Percentiles rank a stretch among this genome's conserved stretches.
These are phyloP conservation scores for Pygmarrhopalites habei DNA, from an alignment of 1,140 invertebrate species.

Conservation along the genomic window DNA sequence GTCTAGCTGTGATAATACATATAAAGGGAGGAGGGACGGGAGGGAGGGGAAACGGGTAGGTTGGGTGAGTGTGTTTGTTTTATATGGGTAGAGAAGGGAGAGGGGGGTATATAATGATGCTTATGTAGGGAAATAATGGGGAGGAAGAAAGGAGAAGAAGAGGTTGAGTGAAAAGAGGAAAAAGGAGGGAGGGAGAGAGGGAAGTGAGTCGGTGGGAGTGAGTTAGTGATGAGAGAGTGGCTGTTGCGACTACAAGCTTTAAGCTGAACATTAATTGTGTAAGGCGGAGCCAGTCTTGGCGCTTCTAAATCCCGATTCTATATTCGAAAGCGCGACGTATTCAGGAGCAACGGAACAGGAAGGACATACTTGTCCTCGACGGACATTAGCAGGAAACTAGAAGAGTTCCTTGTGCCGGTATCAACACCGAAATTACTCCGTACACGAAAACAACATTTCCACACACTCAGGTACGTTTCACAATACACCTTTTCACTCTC, in stretches of 20 bases:
- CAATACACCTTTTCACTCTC: constrained; percentile 7
- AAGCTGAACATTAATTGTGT: constrained; percentile 25
- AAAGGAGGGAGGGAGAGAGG: background rate
- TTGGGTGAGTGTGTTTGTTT: background rate
- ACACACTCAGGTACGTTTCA: constrained; percentile 22
- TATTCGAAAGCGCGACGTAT: constrained; percentile 32
- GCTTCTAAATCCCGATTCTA: constrained; percentile 31
- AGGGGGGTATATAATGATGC: too few species aligned
- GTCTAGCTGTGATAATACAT: background rate
- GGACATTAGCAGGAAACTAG: constrained; percentile 39
- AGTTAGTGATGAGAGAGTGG: constrained; percentile 5
- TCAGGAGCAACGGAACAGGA: constrained; percentile 38
- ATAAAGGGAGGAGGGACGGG: background rate
- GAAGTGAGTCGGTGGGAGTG: constrained; percentile 1
- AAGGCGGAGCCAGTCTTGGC: constrained; percentile 34
- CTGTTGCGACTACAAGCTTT: constrained; percentile 25
- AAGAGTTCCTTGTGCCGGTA: constrained; percentile 40
- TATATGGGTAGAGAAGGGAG: background rate
- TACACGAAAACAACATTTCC: constrained; percentile 39
- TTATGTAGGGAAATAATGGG: background rate
- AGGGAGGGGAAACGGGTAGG: background rate
- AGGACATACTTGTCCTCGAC: constrained; percentile 39
- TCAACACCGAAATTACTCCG: constrained; percentile 39
- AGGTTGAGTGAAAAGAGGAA: background rate
- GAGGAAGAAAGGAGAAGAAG: background rate